Percentiles rank a stretch among this genome's conserved stretches.
Conservation (phyloP, 2,888 invertebrate genomes). For the Leptarthrus brevirostris region DNA sequence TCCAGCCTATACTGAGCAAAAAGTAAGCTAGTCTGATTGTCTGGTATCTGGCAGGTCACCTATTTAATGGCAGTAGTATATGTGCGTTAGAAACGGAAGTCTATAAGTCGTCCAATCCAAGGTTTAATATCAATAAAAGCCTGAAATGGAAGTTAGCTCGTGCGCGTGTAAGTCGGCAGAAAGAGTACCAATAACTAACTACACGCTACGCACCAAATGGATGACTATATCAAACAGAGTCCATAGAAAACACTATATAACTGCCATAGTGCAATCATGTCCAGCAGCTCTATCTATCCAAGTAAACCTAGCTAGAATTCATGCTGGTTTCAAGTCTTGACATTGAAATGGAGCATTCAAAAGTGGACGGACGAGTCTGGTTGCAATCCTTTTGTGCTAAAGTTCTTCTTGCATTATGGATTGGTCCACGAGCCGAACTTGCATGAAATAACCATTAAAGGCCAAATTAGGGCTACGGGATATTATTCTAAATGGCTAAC, state of each 20-base stretch:
- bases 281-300: not conserved
- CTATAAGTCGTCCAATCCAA: conserved; percentile 44
- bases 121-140: conserved; percentile 12
- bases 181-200: not conserved
- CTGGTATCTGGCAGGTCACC: conserved; percentile 37
- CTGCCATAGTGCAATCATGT: not conserved
- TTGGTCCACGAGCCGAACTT: conserved; percentile 43
- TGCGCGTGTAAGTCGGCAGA: not conserved
- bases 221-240: not conserved
- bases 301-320: conserved; percentile 23
- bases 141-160: conserved; percentile 31
- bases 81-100: conserved; percentile 36
- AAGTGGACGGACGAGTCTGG: conserved; percentile 36
- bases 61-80: conserved; percentile 20
- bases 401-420: conserved; percentile 40
- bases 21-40: conserved; percentile 37
- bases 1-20: conserved; percentile 17
- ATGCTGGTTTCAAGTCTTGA: not conserved
- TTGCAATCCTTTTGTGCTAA: conserved; percentile 33
- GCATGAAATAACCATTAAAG: conserved; percentile 43
- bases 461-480: conserved; percentile 48
- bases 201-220: not conserved
- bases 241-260: not conserved
- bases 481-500: conserved; percentile 20
- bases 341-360: conserved; percentile 18